Evolutionary conservation across 2,113 vertebrate species (phyloP).

Genomic region (Leptobrachium ailaonicum): DNA sequence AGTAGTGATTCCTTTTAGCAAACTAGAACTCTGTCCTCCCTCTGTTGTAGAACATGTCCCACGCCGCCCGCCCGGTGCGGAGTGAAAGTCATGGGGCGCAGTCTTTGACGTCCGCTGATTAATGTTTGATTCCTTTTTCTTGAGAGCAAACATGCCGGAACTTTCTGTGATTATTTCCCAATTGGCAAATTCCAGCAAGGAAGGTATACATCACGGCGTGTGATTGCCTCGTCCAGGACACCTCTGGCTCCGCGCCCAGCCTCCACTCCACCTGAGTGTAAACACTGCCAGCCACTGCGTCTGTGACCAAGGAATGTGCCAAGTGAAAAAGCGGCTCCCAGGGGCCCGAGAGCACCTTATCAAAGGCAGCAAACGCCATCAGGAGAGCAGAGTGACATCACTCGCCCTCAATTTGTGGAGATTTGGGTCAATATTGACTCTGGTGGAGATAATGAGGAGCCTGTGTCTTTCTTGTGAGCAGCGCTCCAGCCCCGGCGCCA

Average conservation of each 20-base stretch:
- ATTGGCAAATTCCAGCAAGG: slow-evolving; percentile 34
- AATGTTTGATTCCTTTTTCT: slow-evolving; percentile 43
- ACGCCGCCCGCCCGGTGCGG: neutral
- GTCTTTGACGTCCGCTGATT: slow-evolving; percentile 17
- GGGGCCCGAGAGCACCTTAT: slow-evolving; percentile 30
- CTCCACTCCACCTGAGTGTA: slow-evolving; percentile 33
- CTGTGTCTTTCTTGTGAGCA: slow-evolving; percentile 11
- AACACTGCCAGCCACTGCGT: slow-evolving; percentile 37
- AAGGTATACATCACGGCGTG: slow-evolving; percentile 24
- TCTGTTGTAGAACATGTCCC: neutral
- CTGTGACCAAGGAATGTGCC: slow-evolving; percentile 40
- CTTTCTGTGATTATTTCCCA: slow-evolving; percentile 46
- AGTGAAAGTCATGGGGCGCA: slow-evolving; percentile 28
- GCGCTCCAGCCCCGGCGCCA: slow-evolving; percentile 32
- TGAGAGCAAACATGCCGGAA: slow-evolving; percentile 42
- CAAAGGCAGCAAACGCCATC: slow-evolving; percentile 47
- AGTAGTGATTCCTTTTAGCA: no score
- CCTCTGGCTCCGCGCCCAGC: slow-evolving; percentile 40
- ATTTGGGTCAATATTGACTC: slow-evolving; percentile 52
- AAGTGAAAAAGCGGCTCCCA: slow-evolving; percentile 15
- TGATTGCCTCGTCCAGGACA: slow-evolving; percentile 36
- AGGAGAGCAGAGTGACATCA: slow-evolving; percentile 50
- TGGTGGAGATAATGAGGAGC: slow-evolving; percentile 9
- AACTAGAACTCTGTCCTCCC: no score
- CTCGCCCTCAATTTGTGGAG: slow-evolving; percentile 26